A percentile compares a stretch with the other conserved stretches of the same genome.
Conservation (phyloP, 2,888 invertebrate species). For the Blastobasis lacticolella region DNA sequence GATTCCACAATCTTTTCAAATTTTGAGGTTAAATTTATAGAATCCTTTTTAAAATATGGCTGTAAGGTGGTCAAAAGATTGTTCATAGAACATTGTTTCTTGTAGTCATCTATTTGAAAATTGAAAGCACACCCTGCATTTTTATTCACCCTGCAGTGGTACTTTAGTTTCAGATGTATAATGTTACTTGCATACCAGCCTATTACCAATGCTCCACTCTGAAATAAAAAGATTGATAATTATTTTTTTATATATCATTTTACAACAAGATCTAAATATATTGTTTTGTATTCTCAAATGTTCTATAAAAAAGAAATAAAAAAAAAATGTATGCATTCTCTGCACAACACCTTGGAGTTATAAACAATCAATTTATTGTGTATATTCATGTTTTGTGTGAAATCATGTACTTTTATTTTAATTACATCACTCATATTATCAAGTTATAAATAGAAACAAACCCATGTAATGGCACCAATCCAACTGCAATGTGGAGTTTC, state of each 20-base stretch:
- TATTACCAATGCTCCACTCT: constrained; percentile 76
- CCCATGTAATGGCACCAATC: constrained; percentile 72
- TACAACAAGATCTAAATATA: background rate
- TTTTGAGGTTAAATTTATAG: constrained; percentile 20
- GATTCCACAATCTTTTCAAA: constrained; percentile 35
- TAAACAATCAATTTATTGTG: background rate
- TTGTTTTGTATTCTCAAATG: background rate
- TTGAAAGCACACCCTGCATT: constrained; percentile 22
- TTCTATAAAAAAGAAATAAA: background rate
- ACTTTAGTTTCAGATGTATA: constrained; percentile 53
- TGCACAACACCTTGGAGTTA: background rate
- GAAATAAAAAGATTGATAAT: constrained; percentile 21
- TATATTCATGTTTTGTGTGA: background rate
- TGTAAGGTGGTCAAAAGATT: constrained; percentile 31
- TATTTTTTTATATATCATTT: background rate
- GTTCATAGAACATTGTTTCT: constrained; percentile 27
- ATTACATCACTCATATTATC: constrained; percentile 6
- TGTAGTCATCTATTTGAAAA: constrained; percentile 3
- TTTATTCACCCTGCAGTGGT: constrained; percentile 19
- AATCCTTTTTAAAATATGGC: constrained; percentile 30
- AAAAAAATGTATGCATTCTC: background rate
- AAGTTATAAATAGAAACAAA: constrained; percentile 27
- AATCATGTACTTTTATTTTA: background rate
- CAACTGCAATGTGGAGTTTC: constrained; percentile 56
- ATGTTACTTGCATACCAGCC: constrained; percentile 78